A percentile compares a stretch with the other conserved stretches of the same genome.
These are phyloP conservation scores for Sarcophaga rosellei DNA, from an alignment of 2,888 invertebrate species.

Conservation along the genomic window DNA sequence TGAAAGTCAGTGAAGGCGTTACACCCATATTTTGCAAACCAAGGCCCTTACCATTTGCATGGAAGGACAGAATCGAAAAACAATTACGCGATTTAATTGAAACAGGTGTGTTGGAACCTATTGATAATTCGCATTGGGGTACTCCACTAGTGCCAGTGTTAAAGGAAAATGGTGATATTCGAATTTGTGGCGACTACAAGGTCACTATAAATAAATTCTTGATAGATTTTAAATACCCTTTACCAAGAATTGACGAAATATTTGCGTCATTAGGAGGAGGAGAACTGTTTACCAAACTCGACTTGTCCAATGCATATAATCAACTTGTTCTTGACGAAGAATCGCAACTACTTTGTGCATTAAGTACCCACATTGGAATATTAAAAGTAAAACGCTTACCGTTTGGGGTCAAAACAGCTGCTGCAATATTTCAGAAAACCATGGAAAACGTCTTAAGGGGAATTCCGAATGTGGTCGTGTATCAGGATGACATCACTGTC, in stretches of 20 bases:
- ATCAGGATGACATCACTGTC: constrained; percentile 36
- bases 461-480: constrained; percentile 24
- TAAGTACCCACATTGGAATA: constrained; percentile 39
- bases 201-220: constrained; percentile 31
- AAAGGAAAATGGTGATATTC: constrained; percentile 23
- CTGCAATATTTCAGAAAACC: constrained; percentile 55
- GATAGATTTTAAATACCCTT: constrained; percentile 38
- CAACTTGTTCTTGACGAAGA: constrained; percentile 40
- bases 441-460: constrained; percentile 52
- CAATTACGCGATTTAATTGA: constrained; percentile 27
- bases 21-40: constrained; percentile 50
- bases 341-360: constrained; percentile 38
- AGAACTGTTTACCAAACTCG: constrained; percentile 22
- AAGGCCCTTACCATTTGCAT: constrained; percentile 34
- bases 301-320: constrained; percentile 39
- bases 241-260: constrained; percentile 25
- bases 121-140: constrained; percentile 19
- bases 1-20: constrained; percentile 11
- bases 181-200: constrained; percentile 47
- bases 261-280: constrained; percentile 22
- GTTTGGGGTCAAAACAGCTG: constrained; percentile 51
- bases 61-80: constrained; percentile 41
- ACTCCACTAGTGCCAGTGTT: constrained; percentile 28
- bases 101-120: not conserved
- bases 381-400: constrained; percentile 41